phyloP scores from a whole-genome alignment of 1,140 invertebrate genomes.

The Zaprionus inermis region DNA sequence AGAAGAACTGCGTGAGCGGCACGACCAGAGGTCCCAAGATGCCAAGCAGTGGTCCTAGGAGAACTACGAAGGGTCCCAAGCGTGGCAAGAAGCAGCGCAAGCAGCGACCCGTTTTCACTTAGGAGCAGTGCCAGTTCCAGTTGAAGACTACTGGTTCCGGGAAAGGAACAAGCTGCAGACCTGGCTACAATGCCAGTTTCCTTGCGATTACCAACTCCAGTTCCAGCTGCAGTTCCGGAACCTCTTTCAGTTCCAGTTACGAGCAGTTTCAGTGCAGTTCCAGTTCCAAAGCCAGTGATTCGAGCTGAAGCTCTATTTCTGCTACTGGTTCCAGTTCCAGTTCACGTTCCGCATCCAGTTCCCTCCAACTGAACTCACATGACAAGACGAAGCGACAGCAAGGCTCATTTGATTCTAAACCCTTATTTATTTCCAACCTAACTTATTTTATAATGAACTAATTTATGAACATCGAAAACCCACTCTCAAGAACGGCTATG shows the following conservation, averaged over 20 bases:
- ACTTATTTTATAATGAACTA: constrained; percentile 2
- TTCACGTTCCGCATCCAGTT: not conserved
- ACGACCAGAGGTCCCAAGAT: not conserved
- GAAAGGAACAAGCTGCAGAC: too few relatives aligned
- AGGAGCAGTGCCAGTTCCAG: not conserved
- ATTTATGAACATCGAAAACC: not conserved
- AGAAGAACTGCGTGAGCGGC: constrained; percentile 12
- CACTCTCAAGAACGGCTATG: constrained; percentile 41
- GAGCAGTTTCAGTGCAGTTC: not conserved
- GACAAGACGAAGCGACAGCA: not conserved
- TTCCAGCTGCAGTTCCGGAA: not conserved
- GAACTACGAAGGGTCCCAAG: too few relatives aligned
- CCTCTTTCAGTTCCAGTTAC: not conserved
- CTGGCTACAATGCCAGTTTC: not conserved
- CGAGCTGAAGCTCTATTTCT: not conserved
- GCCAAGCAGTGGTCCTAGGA: too few relatives aligned
- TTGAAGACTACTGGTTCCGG: not conserved
- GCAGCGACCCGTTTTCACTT: not conserved
- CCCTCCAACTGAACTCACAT: not conserved
- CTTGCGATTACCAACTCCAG: not conserved
- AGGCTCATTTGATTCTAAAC: constrained; percentile 12
- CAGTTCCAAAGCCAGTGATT: not conserved
- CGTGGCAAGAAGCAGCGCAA: not conserved
- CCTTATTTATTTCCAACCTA: constrained; percentile 1
- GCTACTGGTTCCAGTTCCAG: not conserved